phyloP scores from a whole-genome alignment of 1,140 invertebrate species.

The Drosophila lacteicornis region DNA sequence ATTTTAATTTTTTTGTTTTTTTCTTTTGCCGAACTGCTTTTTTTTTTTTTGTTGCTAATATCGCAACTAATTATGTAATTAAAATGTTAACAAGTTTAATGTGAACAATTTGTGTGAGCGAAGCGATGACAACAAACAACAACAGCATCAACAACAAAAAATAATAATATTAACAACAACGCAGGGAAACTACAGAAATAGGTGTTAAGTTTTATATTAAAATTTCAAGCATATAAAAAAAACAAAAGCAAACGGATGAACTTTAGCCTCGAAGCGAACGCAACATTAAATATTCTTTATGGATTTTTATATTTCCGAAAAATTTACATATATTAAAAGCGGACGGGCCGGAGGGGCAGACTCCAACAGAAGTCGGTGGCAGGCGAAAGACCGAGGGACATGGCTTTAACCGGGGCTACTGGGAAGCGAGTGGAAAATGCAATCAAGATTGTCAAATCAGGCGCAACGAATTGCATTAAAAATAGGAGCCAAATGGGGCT shows the following conservation, averaged over 20 bases:
- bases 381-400: not conserved
- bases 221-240: conserved; percentile 51
- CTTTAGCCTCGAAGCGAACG: conserved; percentile 36
- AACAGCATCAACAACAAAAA: conserved; percentile 1
- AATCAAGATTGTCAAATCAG: conserved; percentile 67
- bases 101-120: conserved; percentile 50
- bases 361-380: not conserved
- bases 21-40: conserved; percentile 13
- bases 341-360: not conserved
- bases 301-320: conserved; percentile 36
- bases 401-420: conserved; percentile 7
- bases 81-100: conserved; percentile 65
- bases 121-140: conserved; percentile 31
- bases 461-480: conserved; percentile 64
- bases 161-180: conserved; percentile 13
- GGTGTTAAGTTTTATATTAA: conserved; percentile 58
- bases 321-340: conserved; percentile 22
- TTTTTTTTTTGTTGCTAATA: conserved; percentile 28
- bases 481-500: conserved; percentile 24
- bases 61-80: conserved; percentile 65
- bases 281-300: conserved; percentile 43
- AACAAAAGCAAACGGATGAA: conserved; percentile 21
- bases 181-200: conserved; percentile 28
- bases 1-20: conserved; percentile 30
- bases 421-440: conserved; percentile 49